Percentiles rank a stretch among this genome's conserved stretches.
Evolutionary conservation across 2,113 vertebrate genomes (phyloP).

Genomic region (Erpornis zantholeuca): DNA sequence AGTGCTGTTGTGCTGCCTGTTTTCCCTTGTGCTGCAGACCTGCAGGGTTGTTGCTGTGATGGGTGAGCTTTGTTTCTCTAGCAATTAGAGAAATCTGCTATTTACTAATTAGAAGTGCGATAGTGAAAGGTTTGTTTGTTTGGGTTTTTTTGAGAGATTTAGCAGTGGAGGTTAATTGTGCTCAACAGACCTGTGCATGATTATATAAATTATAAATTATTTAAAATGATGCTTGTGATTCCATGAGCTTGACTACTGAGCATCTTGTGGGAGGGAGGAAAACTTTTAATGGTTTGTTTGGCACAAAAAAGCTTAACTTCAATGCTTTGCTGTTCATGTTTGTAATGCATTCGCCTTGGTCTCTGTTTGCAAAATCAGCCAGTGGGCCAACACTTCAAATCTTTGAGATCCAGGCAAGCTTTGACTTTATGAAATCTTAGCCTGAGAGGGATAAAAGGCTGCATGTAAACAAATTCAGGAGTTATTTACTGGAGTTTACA

Average conservation of each 20-base stretch:
- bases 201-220: background rate
- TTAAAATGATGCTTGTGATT: background rate
- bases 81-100: background rate
- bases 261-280: background rate
- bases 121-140: background rate
- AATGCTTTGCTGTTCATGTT: background rate
- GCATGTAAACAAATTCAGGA: background rate
- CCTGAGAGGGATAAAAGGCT: background rate
- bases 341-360: background rate
- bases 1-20: background rate
- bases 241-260: background rate
- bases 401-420: background rate
- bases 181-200: background rate
- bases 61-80: background rate
- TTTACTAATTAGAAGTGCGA: background rate
- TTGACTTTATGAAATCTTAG: background rate
- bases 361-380: background rate
- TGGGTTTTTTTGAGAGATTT: background rate
- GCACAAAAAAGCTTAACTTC: background rate
- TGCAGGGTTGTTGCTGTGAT: background rate
- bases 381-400: background rate
- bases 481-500: background rate
- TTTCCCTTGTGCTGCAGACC: background rate
- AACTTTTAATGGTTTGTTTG: background rate
- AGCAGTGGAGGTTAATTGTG: constrained; percentile 1